Conservation (phyloP, 2,888 invertebrate species). For the Agrochola macilenta region DNA sequence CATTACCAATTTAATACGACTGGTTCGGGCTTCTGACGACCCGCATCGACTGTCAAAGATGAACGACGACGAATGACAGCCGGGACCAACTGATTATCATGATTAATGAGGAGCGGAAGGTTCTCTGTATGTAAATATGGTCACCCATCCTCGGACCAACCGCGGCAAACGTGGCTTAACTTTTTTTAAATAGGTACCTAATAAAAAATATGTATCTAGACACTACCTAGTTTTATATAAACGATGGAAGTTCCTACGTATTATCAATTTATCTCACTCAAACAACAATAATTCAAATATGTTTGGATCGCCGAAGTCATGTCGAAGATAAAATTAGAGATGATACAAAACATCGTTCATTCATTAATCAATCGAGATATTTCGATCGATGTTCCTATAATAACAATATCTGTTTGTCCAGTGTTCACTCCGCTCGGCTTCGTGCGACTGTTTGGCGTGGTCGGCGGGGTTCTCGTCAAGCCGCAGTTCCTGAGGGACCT, state of each 20-base stretch:
- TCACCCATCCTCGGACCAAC: too few relatives aligned
- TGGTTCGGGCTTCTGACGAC: too few relatives aligned
- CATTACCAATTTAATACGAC: too few relatives aligned
- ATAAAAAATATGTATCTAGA: not conserved
- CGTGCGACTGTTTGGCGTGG: constrained; percentile 97
- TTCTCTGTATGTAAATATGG: too few relatives aligned
- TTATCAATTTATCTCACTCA: constrained; percentile 5
- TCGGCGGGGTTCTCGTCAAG: constrained; percentile 97
- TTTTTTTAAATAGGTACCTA: not conserved
- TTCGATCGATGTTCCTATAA: constrained; percentile 22
- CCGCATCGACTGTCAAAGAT: too few relatives aligned
- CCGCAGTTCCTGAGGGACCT: constrained; percentile 97
- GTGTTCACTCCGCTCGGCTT: constrained; percentile 99
- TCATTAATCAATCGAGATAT: constrained; percentile 47
- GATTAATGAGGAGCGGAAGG: too few relatives aligned
- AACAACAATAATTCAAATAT: constrained; percentile 25
- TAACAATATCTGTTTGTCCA: constrained; percentile 82
- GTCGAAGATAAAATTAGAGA: constrained; percentile 36
- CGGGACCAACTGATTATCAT: too few relatives aligned
- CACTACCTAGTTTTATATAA: not conserved
- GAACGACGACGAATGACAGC: too few relatives aligned
- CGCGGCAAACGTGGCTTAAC: not conserved
- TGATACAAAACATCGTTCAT: constrained; percentile 39
- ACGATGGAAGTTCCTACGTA: not conserved
- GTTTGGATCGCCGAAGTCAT: constrained; percentile 11